Conservation (phyloP, 2,888 invertebrate species). For the Auanema freiburgensis region DNA sequence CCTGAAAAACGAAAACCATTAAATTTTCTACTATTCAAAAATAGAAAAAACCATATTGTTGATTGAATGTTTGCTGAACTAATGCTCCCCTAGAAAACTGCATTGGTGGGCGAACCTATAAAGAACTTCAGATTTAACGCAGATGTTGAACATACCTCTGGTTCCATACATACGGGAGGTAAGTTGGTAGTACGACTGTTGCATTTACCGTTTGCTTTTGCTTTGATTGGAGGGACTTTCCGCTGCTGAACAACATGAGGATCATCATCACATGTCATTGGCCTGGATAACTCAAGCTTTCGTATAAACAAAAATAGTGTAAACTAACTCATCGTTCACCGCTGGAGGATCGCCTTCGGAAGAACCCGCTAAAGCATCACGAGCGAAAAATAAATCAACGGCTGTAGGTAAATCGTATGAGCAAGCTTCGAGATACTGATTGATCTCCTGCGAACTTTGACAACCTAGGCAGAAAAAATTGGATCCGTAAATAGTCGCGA, state of each 20-base stretch:
- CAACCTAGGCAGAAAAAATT: slow-evolving; percentile 7
- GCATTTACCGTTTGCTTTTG: not conserved
- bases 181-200: not conserved
- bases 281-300: slow-evolving; percentile 2
- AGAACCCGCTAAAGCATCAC: not conserved
- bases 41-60: slow-evolving; percentile 39
- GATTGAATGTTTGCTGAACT: slow-evolving; percentile 38
- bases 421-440: slow-evolving; percentile 34
- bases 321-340: slow-evolving; percentile 18
- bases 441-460: slow-evolving; percentile 5
- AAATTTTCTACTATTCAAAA: slow-evolving; percentile 22
- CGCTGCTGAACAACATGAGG: not conserved
- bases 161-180: not conserved
- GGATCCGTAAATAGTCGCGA: not conserved
- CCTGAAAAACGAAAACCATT: not conserved
- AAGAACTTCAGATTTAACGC: not conserved
- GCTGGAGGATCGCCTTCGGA: not conserved
- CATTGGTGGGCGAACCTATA: slow-evolving; percentile 47
- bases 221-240: slow-evolving; percentile 1
- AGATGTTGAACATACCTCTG: not conserved
- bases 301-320: not conserved
- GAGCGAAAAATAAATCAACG: slow-evolving; percentile 34
- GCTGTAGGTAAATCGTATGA: slow-evolving; percentile 26
- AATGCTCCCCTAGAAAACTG: slow-evolving; percentile 36
- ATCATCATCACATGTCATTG: slow-evolving; percentile 16